Evolutionary conservation across 2,113 vertebrate species (phyloP), one percentile per base, ranked within the genome.

Genomic region (Solenodon paradoxus): DNA sequence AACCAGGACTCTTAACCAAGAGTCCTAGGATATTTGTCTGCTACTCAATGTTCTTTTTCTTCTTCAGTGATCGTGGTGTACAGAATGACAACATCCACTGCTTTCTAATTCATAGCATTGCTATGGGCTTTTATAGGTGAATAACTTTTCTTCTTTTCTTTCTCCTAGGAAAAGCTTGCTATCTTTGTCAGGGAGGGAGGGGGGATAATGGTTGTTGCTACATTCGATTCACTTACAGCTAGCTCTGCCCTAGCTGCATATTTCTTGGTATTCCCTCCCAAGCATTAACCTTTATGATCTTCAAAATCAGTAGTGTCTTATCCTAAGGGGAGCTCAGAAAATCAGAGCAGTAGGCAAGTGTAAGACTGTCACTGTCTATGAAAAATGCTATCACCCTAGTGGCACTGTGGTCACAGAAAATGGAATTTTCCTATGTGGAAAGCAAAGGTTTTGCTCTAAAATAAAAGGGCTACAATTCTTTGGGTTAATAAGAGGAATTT

Each of bases 261-360:
- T 51, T 84, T 90, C 75, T 92, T 49, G 40, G 10, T 81, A 88
- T 80, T 87, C 47, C n/a, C 92, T 92, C 90, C 72, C 74, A 92
- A 94, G 88, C 53, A 72, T 92, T 78, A 78, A 35, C 79, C 42
- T 95, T 90, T 93, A 42, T 90, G 59, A 75, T 84, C 59, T 94
- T 97, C 47, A 90, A 55, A 92, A 71, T 94, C 84, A 90, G 82
- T 79, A 71, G 19, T 75, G 45, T 81, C 55, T 94, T 92, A 88
- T 86, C 49, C 78, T 59, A 35, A 63, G 19, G 47, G 83, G 66
- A 93, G 28, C 55, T 84, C 55, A 83, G 82, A 90, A 94, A 92
- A 94, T 77, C 84, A 92, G 88, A 94, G 53, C 49, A 61, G 35
- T 90, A 87, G 40, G 26, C 12, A 83, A 78, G 32, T 32, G 49